These are phyloP conservation scores for Cantharis nigra DNA, from an alignment of 2,888 invertebrate genomes.

Conservation along the genomic window DNA sequence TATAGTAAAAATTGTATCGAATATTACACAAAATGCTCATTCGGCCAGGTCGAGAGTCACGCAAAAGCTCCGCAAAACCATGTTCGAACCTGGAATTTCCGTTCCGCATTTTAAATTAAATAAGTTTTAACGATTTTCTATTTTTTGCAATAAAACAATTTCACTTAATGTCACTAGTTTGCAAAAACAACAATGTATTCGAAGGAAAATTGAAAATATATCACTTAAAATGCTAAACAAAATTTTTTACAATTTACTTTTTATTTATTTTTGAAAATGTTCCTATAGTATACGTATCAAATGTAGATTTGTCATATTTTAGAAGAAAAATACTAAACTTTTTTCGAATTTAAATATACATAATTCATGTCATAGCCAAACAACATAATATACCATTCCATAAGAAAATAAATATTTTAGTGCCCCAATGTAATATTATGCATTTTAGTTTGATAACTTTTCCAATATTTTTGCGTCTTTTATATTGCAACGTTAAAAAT, in stretches of 20 bases:
- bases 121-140: background rate
- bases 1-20: background rate
- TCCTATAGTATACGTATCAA: background rate
- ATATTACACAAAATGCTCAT: background rate
- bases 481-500: background rate
- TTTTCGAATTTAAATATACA: background rate
- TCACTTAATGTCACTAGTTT: background rate
- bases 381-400: background rate
- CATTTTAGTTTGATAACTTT: background rate
- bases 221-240: background rate
- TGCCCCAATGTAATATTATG: background rate
- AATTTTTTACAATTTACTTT: background rate
- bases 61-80: background rate
- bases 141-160: background rate
- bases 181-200: background rate
- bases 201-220: background rate
- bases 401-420: background rate
- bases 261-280: background rate
- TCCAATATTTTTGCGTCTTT: background rate
- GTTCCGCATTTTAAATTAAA: background rate
- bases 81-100: background rate
- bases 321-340: background rate
- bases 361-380: background rate
- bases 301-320: background rate
- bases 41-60: background rate